Base-by-base conservation (phyloP, 2,113 vertebrate species). In the Grammomys surdaster region DNA sequence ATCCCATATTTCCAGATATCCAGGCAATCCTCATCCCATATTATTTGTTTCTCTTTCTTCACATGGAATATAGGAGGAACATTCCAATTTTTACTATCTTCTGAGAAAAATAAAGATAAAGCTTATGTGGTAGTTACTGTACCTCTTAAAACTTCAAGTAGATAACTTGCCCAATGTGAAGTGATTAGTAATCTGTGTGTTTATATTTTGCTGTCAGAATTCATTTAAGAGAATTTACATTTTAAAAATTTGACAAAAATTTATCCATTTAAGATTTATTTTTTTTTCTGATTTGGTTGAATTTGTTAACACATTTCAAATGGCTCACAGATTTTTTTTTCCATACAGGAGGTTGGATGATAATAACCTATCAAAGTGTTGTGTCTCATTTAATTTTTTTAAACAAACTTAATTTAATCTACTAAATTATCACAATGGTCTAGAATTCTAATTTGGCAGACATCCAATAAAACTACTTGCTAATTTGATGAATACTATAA, bases 71-170 rank as follows among this genome's bases (percentile, higher is more conserved):
- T 36, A 20, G 20, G 28, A 82, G 40, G 48, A 63, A 31, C 10
- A 2, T 43, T 70, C 70, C 9, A 4, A 87, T 3, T 26, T n/a
- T 86, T 36, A 73, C 77, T 31, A 76, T 58, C 75, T 73, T 80
- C n/a, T 82, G 46, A 63, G 76, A 10, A 31, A 95, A 92, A 88
- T 88, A 88, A 93, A 93, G 82, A 84, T 91, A 88, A 96, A 75
- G 14, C 1, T 43, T 69, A 80, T 12, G 8, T 91, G 13, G 65
- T 65, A 89, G 81, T 77, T 58, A 76, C 89, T 92, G 31, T 91
- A 51, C 16, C 10, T 14, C 5, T 89, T 89, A 8, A 58, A 54
- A 9, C 3, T 78, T 88, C 40, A 51, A 72, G 48, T 84, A n/a
- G 63, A 58, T 16, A 3, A 91, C 2, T 24, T 84, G 63, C 40